These are phyloP conservation scores for Brenthis hecate DNA, from an alignment of 2,888 invertebrate genomes.

Conservation along the genomic window DNA sequence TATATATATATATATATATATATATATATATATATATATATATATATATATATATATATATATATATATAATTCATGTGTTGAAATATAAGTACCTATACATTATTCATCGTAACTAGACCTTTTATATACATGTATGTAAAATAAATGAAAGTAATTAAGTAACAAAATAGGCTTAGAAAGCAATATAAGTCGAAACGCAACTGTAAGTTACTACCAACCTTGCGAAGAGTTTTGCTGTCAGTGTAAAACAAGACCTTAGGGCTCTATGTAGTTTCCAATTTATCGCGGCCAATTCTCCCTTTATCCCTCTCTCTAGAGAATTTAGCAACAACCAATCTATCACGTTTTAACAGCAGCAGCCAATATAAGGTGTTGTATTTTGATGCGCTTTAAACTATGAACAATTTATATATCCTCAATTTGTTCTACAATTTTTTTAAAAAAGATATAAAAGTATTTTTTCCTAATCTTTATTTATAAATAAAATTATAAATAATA, in stretches of 20 bases:
- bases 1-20: no score
- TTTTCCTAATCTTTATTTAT: no score
- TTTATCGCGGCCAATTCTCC: constrained; percentile 16
- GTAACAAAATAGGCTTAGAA: constrained; percentile 39
- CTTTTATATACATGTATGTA: neutral
- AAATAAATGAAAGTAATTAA: neutral
- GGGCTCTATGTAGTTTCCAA: constrained; percentile 20
- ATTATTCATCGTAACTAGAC: neutral
- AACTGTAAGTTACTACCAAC: constrained; percentile 14
- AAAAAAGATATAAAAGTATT: neutral
- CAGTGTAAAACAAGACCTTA: constrained; percentile 21
- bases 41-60: no score
- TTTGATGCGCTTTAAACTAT: neutral
- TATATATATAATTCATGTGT: no score
- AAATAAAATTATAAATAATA: no score
- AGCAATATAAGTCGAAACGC: constrained; percentile 12
- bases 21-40: no score
- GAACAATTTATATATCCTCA: neutral
- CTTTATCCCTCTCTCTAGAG: constrained; percentile 21
- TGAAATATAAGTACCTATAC: no score
- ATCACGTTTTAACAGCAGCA: constrained; percentile 17
- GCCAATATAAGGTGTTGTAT: constrained; percentile 1
- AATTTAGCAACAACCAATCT: constrained; percentile 17
- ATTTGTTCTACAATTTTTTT: neutral
- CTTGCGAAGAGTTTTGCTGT: constrained; percentile 13